Percentiles rank a stretch among this genome's conserved stretches.
Evolutionary conservation across 2,797 vertebrate genomes (phyloP).

Genomic region (Lagodon rhomboides): DNA sequence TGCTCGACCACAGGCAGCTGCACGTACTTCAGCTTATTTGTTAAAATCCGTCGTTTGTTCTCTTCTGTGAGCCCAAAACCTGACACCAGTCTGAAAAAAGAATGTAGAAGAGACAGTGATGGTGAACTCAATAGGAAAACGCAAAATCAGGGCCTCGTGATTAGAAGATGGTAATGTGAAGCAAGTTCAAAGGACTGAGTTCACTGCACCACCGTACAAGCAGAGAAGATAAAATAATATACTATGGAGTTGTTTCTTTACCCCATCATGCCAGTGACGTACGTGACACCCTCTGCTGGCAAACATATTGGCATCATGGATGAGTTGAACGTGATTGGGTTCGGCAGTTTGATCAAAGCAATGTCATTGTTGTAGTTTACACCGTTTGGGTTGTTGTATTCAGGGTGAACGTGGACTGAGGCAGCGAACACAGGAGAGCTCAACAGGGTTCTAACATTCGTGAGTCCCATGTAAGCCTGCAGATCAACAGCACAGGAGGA

Average conservation of each 20-base stretch:
- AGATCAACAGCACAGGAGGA: conserved; percentile 1
- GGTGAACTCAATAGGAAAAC: neutral
- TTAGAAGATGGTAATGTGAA: too few species aligned
- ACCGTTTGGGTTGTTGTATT: conserved; percentile 34
- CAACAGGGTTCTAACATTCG: accelerated
- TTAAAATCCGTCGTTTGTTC: accelerated
- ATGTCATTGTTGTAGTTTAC: conserved; percentile 74
- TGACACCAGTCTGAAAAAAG: conserved; percentile 68
- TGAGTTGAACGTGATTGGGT: conserved; percentile 62
- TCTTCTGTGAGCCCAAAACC: conserved; percentile 50
- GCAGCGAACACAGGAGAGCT: accelerated
- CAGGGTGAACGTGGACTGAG: conserved; percentile 71
- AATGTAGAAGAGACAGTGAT: neutral
- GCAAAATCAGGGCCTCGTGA: neutral
- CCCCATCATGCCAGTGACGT: conserved; percentile 53
- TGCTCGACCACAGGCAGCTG: conserved; percentile 66
- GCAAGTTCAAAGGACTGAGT: too few species aligned
- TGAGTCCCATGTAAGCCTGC: conserved; percentile 72
- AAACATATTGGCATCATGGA: conserved; percentile 81
- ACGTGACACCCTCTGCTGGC: conserved; percentile 54
- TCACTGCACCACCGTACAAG: too few species aligned
- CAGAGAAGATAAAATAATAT: neutral
- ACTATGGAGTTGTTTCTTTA: conserved; percentile 29
- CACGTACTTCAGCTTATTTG: conserved; percentile 66
- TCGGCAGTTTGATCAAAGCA: conserved; percentile 75